Base-by-base conservation (phyloP, 2,797 vertebrate species). In the Labeo calbasu region DNA sequence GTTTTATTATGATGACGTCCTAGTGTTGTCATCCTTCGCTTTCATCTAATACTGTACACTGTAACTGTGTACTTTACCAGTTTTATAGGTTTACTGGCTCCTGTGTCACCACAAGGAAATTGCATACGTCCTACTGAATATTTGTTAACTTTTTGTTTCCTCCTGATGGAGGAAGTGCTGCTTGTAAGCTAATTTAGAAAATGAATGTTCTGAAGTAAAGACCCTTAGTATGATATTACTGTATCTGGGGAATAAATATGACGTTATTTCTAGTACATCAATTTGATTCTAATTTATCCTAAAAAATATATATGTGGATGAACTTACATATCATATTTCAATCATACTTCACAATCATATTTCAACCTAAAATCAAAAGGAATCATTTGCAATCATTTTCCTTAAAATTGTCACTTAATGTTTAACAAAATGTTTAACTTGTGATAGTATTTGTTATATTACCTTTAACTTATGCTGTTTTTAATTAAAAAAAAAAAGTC, bases 121-220 rank as follows among this genome's bases (percentile, higher is more conserved):
- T 46, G 12, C 40, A 19, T 25, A n/a, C 4, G 51, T 79, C 19
- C 61, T 48, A 14, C 28, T 23, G 11, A 59, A 65, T 32, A 32
- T 15, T 48, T 79, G 10, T 32, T 66, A 3, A 66, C 51, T 68
- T 55, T 7, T 11, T 65, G 5, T 61, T 79, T 66, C 46, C 12
- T 79, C 23, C 10, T 40, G 43, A 46, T 43, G 36, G 21, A 46
- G 32, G 21, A 7, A 23, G 23, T 59, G 21, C 32, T 59, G 12
- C 40, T 51, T 76, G 19, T 57, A n/a, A 76, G 32, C 25, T 4
- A 53, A 40, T 57, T 76, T 70, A 70, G 68, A 46, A 70, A 19
- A 70, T 46, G 5, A n/a, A 43, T 70, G 36, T 43, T 43, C 10
- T 15, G 61, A 25, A 65, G 61, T n/a, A n/a, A 69, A 66, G 65